Base-by-base conservation (phyloP, 2,797 vertebrate genomes). In the Coregonus suidteri region DNA sequence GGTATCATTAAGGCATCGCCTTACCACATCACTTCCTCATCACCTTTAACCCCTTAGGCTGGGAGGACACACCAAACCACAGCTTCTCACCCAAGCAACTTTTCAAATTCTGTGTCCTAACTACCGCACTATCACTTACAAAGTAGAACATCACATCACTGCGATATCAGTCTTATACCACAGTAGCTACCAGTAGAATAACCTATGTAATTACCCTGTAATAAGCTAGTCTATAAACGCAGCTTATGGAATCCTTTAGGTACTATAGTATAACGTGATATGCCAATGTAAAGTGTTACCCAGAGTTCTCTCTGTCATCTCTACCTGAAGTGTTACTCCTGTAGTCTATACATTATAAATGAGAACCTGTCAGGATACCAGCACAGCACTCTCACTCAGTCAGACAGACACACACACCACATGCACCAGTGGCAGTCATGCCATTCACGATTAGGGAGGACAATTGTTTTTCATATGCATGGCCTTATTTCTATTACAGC, bases 11-110 rank as follows among this genome's bases (percentile, higher is more conserved):
- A 35, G 2, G 11, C 31, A 16, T 14, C 30, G 13, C 18, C 16
- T n/a, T 13, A 78, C 14, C 31, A 18, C 16, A 77, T 79, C 16
- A 80, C 79, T 84, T 88, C 82, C 82, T 64, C 7, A 25, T n/a
- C 16, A 69, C 6, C 31, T 13, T 37, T 37, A 34, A 69, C 35
- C 34, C 15, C 2, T 30, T 30, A 65, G 62, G 64, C 20, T 31
- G 14, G 64, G 9, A 16, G 35, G 67, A 37, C 35, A 69, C 18
- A 69, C 16, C 67, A 37, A 16, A 69, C 18, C 34, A 37, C 34
- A 69, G 67, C 16, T 69, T 66, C 30, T 31, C 20, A 18, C 54
- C 15, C 54, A 18, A n/a, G 5, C 25, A 25, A 25, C 25, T 41
- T 47, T 47, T 47, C 41, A 47, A 47, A 47, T 47, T 2, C 41